These are phyloP conservation scores for Hipparchia sbordonii DNA, from an alignment of 2,888 invertebrate genomes.

Conservation along the genomic window DNA sequence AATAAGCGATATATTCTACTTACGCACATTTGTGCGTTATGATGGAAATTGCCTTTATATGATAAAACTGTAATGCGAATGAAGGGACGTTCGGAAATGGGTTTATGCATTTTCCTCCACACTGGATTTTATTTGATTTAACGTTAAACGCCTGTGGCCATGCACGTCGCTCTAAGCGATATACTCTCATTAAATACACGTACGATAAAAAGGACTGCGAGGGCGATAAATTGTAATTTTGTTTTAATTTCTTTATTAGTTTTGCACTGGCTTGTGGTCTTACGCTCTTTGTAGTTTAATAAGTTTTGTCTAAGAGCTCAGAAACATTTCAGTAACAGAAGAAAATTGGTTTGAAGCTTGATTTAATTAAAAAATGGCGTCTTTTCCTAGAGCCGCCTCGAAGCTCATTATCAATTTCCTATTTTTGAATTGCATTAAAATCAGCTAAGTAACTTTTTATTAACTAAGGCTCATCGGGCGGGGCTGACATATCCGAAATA, in stretches of 20 bases:
- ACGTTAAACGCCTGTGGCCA: constrained; percentile 54
- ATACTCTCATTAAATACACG: constrained; percentile 38
- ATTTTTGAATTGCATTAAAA: background rate
- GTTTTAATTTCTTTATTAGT: constrained; percentile 35
- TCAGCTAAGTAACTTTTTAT: too few species aligned
- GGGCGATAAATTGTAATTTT: constrained; percentile 34
- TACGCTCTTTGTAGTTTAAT: background rate
- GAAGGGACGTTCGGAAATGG: constrained; percentile 66
- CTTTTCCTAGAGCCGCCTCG: background rate
- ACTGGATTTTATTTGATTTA: constrained; percentile 70
- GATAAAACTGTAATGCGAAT: constrained; percentile 63
- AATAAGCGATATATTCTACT: constrained; percentile 17
- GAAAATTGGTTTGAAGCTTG: constrained; percentile 10
- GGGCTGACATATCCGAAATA: too few species aligned
- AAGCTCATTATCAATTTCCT: constrained; percentile 3
- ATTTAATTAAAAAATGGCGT: constrained; percentile 4
- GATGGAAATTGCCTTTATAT: constrained; percentile 69
- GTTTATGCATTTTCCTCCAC: constrained; percentile 68
- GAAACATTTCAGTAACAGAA: background rate
- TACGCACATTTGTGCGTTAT: constrained; percentile 61
- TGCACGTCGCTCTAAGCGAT: constrained; percentile 31
- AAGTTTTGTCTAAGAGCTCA: constrained; percentile 9
- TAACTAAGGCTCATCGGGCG: too few species aligned
- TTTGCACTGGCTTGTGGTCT: constrained; percentile 1
- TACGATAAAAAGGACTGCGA: constrained; percentile 33